Evolutionary conservation across 2,888 invertebrate species (phyloP).

Genomic region (Eulithis prunata): DNA sequence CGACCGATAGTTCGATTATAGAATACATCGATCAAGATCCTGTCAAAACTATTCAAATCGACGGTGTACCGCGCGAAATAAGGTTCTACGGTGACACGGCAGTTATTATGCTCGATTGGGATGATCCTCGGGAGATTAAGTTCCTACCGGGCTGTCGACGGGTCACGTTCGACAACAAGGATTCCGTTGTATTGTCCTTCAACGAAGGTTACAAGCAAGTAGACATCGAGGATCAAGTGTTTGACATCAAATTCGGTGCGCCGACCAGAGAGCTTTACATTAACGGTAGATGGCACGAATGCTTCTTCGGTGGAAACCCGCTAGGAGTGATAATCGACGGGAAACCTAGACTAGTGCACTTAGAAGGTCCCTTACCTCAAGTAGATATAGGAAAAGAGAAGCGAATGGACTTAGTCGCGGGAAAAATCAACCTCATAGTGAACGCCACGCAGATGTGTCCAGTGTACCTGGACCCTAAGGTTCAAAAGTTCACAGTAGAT

Average conservation of each 20-base stretch:
- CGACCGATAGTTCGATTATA: slow-evolving; percentile 67
- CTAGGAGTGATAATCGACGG: slow-evolving; percentile 92
- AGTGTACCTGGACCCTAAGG: slow-evolving; percentile 92
- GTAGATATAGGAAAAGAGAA: slow-evolving; percentile 93
- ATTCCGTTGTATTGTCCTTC: slow-evolving; percentile 85
- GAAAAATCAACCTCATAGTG: slow-evolving; percentile 92
- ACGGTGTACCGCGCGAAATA: slow-evolving; percentile 91
- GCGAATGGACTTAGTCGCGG: slow-evolving; percentile 92
- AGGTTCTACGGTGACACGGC: slow-evolving; percentile 94
- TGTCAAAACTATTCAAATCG: slow-evolving; percentile 92
- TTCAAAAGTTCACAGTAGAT: slow-evolving; percentile 91
- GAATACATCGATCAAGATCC: slow-evolving; percentile 85
- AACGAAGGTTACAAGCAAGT: slow-evolving; percentile 90
- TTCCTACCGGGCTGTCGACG: slow-evolving; percentile 92
- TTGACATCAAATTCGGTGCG: slow-evolving; percentile 94
- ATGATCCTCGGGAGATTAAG: slow-evolving; percentile 93
- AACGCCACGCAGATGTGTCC: slow-evolving; percentile 92
- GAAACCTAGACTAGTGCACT: slow-evolving; percentile 89
- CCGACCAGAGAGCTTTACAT: slow-evolving; percentile 96
- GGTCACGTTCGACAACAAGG: slow-evolving; percentile 90
- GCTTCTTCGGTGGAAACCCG: slow-evolving; percentile 95
- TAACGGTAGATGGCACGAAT: slow-evolving; percentile 95
- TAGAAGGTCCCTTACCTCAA: slow-evolving; percentile 96
- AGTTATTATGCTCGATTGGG: slow-evolving; percentile 93
- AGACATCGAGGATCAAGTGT: slow-evolving; percentile 88